Percentiles rank a stretch among this genome's conserved stretches.
Conservation (phyloP, 2,797 vertebrate genomes). For the Moxostoma hubbsi region DNA sequence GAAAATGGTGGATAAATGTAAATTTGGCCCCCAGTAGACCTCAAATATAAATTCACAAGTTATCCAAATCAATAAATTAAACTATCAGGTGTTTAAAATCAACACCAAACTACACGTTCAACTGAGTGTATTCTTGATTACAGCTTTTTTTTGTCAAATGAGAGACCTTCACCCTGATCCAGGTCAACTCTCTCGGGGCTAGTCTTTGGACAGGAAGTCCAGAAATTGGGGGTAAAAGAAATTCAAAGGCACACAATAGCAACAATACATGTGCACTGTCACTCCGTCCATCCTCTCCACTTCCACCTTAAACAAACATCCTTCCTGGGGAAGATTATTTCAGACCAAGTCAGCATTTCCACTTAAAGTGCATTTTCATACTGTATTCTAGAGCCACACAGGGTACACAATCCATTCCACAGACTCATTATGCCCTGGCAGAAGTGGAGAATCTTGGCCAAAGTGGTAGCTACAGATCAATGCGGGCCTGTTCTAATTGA, state of each 20-base stretch:
- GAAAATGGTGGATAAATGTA: background rate
- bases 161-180: conserved; percentile 30
- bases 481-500: conserved; percentile 61
- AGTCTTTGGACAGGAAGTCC: conserved; percentile 54
- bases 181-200: conserved; percentile 33
- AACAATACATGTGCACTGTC: conserved; percentile 46
- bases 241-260: conserved; percentile 49
- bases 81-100: conserved; percentile 1
- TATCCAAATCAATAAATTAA: conserved; percentile 1
- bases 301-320: conserved; percentile 72
- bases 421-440: conserved; percentile 37
- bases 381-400: conserved; percentile 28
- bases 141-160: conserved; percentile 14
- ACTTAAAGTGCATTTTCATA: conserved; percentile 44
- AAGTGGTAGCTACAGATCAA: conserved; percentile 48
- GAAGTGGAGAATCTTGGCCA: background rate
- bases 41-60: background rate
- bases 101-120: background rate
- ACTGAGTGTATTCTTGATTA: background rate
- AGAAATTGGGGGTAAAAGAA: conserved; percentile 42
- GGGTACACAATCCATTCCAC: conserved; percentile 16
- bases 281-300: conserved; percentile 56
- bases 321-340: conserved; percentile 73
- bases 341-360: conserved; percentile 66
- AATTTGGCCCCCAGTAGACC: background rate